phyloP scores from a whole-genome alignment of 1,140 invertebrate genomes.

The Cotesia chilonis region DNA sequence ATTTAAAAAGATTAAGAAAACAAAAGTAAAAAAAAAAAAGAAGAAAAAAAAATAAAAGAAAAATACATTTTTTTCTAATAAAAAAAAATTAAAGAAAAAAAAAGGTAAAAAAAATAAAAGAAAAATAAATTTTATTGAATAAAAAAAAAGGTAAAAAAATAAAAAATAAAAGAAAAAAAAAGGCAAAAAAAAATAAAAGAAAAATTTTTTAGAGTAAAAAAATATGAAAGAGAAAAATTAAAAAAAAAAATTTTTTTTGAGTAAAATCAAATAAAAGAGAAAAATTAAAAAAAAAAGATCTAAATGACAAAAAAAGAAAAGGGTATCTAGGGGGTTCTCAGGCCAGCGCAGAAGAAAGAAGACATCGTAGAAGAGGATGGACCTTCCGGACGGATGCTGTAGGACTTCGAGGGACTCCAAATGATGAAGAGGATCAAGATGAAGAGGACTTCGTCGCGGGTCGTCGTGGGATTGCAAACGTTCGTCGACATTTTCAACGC shows the following conservation, averaged over 20 bases:
- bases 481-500: neutral
- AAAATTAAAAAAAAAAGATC: slow-evolving; percentile 6
- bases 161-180: slow-evolving; percentile 20
- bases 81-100: slow-evolving; percentile 7
- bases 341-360: slow-evolving; percentile 38
- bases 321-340: slow-evolving; percentile 11
- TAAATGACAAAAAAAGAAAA: neutral
- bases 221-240: neutral
- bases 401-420: slow-evolving; percentile 4
- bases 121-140: slow-evolving; percentile 3
- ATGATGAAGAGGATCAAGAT: neutral
- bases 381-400: neutral
- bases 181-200: slow-evolving; percentile 15
- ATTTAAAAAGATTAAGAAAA: neutral
- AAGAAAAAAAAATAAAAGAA: neutral
- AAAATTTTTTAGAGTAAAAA: slow-evolving; percentile 26
- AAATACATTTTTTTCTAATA: neutral
- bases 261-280: slow-evolving; percentile 1
- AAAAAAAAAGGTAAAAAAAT: slow-evolving; percentile 25
- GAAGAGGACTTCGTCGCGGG: slow-evolving; percentile 1
- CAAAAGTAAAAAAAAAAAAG: neutral
- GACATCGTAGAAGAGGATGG: slow-evolving; percentile 33
- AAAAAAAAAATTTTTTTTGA: neutral
- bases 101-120: slow-evolving; percentile 29
- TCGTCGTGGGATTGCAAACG: neutral